A percentile compares a stretch with the other conserved stretches of the same genome.
phyloP scores from a whole-genome alignment of 2,113 vertebrate species.

The Rallus limicola region DNA sequence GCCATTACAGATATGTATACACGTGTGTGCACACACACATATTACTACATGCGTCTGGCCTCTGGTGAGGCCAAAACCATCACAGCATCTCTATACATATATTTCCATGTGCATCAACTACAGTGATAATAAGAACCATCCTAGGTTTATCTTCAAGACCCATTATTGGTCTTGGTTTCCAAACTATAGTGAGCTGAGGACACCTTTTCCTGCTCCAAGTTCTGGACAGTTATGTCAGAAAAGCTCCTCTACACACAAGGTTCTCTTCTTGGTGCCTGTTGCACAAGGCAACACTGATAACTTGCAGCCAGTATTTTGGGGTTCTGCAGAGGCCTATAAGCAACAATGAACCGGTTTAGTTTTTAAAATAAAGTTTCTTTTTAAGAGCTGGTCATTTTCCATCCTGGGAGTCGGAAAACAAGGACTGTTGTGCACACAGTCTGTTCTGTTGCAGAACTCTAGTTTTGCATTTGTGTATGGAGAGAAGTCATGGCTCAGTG shows the following conservation, averaged over 20 bases:
- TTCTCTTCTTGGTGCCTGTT: neutral
- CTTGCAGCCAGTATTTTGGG: neutral
- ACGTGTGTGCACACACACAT: neutral
- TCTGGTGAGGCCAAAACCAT: too few relatives aligned
- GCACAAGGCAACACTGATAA: neutral
- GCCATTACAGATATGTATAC: neutral
- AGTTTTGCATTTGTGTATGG: neutral
- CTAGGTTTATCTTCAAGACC: neutral
- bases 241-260: neutral
- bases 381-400: neutral
- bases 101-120: neutral
- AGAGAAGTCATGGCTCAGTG: neutral
- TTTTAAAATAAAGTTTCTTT: neutral
- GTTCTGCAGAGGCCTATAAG: neutral
- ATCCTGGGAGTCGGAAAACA: neutral
- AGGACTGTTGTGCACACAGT: accelerated
- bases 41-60: neutral
- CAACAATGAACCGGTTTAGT: neutral
- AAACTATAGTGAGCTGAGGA: neutral
- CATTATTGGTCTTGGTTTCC: neutral
- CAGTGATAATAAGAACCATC: neutral
- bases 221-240: neutral
- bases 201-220: neutral
- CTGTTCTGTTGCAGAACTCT: neutral
- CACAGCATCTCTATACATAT: too few relatives aligned